Percentiles rank a stretch among this genome's conserved stretches.
Evolutionary conservation across 2,113 vertebrate genomes (phyloP).

Genomic region (Dunckerocampus dactyliophorus): DNA sequence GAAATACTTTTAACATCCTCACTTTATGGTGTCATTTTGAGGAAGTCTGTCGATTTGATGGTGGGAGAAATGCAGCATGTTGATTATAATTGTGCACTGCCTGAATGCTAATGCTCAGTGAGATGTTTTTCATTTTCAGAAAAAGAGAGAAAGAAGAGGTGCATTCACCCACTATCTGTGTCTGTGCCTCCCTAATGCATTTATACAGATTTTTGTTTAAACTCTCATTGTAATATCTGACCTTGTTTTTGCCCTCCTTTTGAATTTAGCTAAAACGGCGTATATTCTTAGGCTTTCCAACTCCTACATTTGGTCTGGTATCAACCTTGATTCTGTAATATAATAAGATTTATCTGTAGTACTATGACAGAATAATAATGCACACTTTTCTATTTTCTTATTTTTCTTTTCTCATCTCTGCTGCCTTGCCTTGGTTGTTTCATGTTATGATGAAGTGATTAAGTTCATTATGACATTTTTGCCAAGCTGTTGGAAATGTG

Average conservation of each 20-base stretch:
- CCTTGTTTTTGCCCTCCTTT: slow-evolving; percentile 1
- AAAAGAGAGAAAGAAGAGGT: not conserved
- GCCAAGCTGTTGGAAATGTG: too few relatives aligned
- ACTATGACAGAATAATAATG: too few relatives aligned
- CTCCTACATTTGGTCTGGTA: not conserved
- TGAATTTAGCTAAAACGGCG: not conserved
- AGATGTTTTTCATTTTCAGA: not conserved
- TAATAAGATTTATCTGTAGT: slow-evolving; percentile 2
- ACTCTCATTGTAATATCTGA: not conserved
- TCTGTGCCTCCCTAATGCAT: slow-evolving; percentile 11
- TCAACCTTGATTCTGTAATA: slow-evolving; percentile 5
- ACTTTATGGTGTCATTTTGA: too few relatives aligned
- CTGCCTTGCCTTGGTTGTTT: too few relatives aligned
- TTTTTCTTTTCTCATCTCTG: not conserved
- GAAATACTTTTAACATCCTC: too few relatives aligned
- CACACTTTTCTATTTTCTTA: slow-evolving; percentile 8
- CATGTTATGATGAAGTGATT: too few relatives aligned
- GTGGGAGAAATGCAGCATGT: too few relatives aligned
- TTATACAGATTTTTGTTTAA: slow-evolving; percentile 4
- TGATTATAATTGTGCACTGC: not conserved
- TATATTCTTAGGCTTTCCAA: not conserved
- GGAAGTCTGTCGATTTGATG: too few relatives aligned
- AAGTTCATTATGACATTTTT: too few relatives aligned
- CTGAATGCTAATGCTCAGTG: slow-evolving; percentile 69
- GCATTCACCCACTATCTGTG: slow-evolving; percentile 19